phyloP scores from a whole-genome alignment of 1,140 invertebrate genomes.

The Eurosta solidaginis region DNA sequence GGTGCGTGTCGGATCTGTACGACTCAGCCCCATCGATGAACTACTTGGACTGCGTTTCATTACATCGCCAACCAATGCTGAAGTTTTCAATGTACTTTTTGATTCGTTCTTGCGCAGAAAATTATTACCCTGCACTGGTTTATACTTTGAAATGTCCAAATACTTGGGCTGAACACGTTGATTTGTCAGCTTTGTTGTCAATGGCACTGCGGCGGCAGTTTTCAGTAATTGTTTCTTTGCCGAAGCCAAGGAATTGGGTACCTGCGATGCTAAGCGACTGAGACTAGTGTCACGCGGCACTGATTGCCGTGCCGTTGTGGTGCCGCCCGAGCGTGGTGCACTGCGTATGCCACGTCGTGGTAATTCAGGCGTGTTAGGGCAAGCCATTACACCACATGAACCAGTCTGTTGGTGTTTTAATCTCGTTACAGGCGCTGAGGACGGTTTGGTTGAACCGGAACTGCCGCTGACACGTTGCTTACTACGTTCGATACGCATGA shows the following conservation, averaged over 20 bases:
- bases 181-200: slow-evolving; percentile 49
- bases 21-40: slow-evolving; percentile 51
- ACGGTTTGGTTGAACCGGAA: slow-evolving; percentile 41
- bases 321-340: slow-evolving; percentile 37
- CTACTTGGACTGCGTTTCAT: slow-evolving; percentile 58
- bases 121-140: slow-evolving; percentile 61
- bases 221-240: slow-evolving; percentile 58
- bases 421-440: slow-evolving; percentile 46
- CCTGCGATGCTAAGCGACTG: slow-evolving; percentile 52
- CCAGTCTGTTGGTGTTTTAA: slow-evolving; percentile 27
- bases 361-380: slow-evolving; percentile 64
- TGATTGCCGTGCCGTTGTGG: slow-evolving; percentile 46
- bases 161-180: slow-evolving; percentile 60
- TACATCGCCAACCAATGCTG: slow-evolving; percentile 38
- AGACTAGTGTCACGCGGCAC: slow-evolving; percentile 58
- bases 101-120: slow-evolving; percentile 65
- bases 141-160: slow-evolving; percentile 67
- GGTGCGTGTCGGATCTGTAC: slow-evolving; percentile 46
- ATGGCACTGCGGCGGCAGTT: slow-evolving; percentile 45
- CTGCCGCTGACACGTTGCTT: slow-evolving; percentile 51
- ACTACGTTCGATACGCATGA: slow-evolving; percentile 58
- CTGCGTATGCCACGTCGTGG: slow-evolving; percentile 55
- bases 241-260: slow-evolving; percentile 55
- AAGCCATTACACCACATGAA: slow-evolving; percentile 53
- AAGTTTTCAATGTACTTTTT: slow-evolving; percentile 63